Conservation (phyloP, 2,888 invertebrate species). For the Branchinecta sandiegonensis region DNA sequence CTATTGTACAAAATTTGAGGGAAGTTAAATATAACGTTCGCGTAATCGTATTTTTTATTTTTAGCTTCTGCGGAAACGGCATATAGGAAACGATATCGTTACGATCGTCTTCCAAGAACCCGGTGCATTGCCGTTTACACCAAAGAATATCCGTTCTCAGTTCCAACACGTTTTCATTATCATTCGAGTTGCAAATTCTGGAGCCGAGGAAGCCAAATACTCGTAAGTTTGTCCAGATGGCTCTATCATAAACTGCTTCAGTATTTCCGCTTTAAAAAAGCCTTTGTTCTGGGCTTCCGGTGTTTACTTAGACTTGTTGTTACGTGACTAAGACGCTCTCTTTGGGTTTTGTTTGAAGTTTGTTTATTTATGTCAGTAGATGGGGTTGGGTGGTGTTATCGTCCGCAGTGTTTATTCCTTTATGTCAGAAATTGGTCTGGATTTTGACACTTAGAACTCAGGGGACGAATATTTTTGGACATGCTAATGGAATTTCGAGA, state of each 20-base stretch:
- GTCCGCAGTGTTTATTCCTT: no score
- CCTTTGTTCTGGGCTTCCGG: no score
- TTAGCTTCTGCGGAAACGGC: conserved; percentile 71
- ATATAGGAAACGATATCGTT: conserved; percentile 95
- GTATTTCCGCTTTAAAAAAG: neutral
- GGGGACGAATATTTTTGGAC: no score
- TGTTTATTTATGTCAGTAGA: no score
- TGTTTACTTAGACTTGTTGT: no score
- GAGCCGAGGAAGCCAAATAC: conserved; percentile 79
- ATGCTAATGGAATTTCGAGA: no score
- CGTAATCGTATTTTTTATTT: conserved; percentile 28
- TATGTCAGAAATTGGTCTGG: no score
- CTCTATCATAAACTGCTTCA: no score
- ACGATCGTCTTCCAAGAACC: conserved; percentile 91
- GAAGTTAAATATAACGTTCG: conserved; percentile 14
- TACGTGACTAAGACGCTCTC: no score
- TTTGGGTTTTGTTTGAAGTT: no score
- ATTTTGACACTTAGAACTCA: no score
- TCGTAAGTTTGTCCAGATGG: conserved; percentile 38
- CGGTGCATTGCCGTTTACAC: conserved; percentile 80
- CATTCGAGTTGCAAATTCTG: conserved; percentile 73
- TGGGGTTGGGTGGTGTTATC: no score
- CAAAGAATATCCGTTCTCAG: conserved; percentile 83
- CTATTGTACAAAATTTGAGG: conserved; percentile 13
- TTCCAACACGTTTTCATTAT: conserved; percentile 96